Evolutionary conservation across 2,113 vertebrate species (phyloP).

Genomic region (Leucopsar rothschildi): DNA sequence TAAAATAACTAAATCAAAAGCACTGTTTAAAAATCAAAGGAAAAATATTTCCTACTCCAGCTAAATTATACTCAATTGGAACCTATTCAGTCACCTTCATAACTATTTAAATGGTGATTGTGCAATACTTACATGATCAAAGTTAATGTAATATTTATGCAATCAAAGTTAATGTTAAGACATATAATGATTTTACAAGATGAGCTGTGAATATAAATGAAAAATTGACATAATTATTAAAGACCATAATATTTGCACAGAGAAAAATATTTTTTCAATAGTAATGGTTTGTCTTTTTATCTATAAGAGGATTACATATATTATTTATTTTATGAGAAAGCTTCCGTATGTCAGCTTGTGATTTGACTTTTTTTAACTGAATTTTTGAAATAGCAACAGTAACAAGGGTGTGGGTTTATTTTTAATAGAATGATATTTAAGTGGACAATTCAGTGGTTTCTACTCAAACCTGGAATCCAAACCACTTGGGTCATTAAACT

Average conservation of each 20-base stretch:
- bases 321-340: slow-evolving; percentile 46
- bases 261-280: slow-evolving; percentile 55
- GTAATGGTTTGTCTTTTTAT: slow-evolving; percentile 58
- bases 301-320: slow-evolving; percentile 11
- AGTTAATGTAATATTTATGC: slow-evolving; percentile 80
- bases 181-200: slow-evolving; percentile 67
- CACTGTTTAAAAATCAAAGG: slow-evolving; percentile 8
- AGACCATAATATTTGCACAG: slow-evolving; percentile 72
- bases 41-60: slow-evolving; percentile 7
- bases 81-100: slow-evolving; percentile 43
- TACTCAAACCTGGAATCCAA: background rate
- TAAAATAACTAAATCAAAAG: slow-evolving; percentile 4
- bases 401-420: background rate
- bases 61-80: slow-evolving; percentile 36
- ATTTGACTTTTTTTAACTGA: background rate
- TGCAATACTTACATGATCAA: slow-evolving; percentile 64
- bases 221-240: slow-evolving; percentile 75
- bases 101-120: slow-evolving; percentile 64
- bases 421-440: background rate
- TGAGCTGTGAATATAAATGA: slow-evolving; percentile 72
- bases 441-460: background rate
- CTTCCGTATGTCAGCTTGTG: background rate
- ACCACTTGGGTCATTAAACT: background rate
- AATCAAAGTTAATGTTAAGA: slow-evolving; percentile 75
- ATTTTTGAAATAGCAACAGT: background rate